Percentiles rank a stretch among this genome's conserved stretches.
Conservation (phyloP, 2,888 invertebrate genomes). For the Temnothorax ravouxi region DNA sequence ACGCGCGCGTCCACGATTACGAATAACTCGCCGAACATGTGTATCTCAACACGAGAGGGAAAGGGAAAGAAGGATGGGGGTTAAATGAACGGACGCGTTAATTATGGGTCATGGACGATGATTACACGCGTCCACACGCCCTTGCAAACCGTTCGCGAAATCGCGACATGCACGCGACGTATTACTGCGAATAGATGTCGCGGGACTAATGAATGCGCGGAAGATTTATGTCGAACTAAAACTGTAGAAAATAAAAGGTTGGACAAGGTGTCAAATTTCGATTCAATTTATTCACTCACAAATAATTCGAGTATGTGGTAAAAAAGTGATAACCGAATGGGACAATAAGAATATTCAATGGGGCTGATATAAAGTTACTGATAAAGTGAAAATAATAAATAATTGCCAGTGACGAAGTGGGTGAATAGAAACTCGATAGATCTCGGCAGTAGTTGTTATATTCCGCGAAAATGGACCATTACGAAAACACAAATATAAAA, state of each 20-base stretch:
- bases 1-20: slow-evolving; percentile 25
- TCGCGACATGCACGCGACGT: slow-evolving; percentile 53
- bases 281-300: slow-evolving; percentile 58
- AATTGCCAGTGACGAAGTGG: slow-evolving; percentile 62
- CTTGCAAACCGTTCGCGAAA: slow-evolving; percentile 53
- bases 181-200: slow-evolving; percentile 48
- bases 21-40: slow-evolving; percentile 44
- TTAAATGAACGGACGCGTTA: slow-evolving; percentile 41
- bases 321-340: not conserved
- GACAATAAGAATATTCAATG: not conserved
- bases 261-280: slow-evolving; percentile 65
- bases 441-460: not conserved
- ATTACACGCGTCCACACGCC: slow-evolving; percentile 33
- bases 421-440: slow-evolving; percentile 57
- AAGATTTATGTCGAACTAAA: slow-evolving; percentile 67
- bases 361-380: not conserved
- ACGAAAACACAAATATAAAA: slow-evolving; percentile 16
- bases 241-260: slow-evolving; percentile 66
- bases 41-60: not conserved
- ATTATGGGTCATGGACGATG: slow-evolving; percentile 36
- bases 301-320: slow-evolving; percentile 56
- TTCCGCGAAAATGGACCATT: not conserved
- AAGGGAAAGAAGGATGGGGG: not conserved
- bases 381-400: slow-evolving; percentile 47
- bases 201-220: slow-evolving; percentile 30